Percentiles rank a stretch among this genome's conserved stretches.
These are phyloP conservation scores for Microtus oregoni DNA, from an alignment of 2,113 vertebrate species.

Conservation along the genomic window DNA sequence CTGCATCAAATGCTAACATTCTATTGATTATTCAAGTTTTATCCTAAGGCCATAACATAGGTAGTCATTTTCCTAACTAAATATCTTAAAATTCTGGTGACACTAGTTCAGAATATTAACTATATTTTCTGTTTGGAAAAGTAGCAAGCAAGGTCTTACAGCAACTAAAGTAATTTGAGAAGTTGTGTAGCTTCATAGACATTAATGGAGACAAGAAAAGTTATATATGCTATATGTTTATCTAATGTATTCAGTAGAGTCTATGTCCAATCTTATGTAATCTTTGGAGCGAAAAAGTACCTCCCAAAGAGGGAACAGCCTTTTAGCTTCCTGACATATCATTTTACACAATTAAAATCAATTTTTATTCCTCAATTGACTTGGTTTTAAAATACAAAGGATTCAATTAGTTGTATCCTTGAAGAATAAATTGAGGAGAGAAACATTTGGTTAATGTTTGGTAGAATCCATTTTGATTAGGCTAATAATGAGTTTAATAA, in stretches of 20 bases:
- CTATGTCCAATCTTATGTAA: slow-evolving; percentile 11
- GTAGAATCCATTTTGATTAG: slow-evolving; percentile 39
- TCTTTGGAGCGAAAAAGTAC: not conserved
- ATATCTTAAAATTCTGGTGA: slow-evolving; percentile 46
- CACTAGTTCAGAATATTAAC: slow-evolving; percentile 32
- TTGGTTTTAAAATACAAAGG: slow-evolving; percentile 30
- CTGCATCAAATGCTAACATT: slow-evolving; percentile 21
- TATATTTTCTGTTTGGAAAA: slow-evolving; percentile 81
- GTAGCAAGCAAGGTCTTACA: slow-evolving; percentile 84
- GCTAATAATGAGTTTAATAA: slow-evolving; percentile 39
- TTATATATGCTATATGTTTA: not conserved
- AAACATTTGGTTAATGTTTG: slow-evolving; percentile 34
- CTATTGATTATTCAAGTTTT: slow-evolving; percentile 44
- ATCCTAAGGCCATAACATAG: not conserved
- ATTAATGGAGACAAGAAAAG: slow-evolving; percentile 51
- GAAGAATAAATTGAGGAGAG: slow-evolving; percentile 51
- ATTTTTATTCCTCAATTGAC: not conserved
- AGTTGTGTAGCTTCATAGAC: slow-evolving; percentile 25
- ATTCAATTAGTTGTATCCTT: not conserved
- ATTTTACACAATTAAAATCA: slow-evolving; percentile 55
- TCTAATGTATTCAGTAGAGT: slow-evolving; percentile 23
- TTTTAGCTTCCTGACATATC: slow-evolving; percentile 21
- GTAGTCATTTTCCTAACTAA: slow-evolving; percentile 32
- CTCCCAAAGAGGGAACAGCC: not conserved
- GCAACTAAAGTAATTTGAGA: slow-evolving; percentile 6